Evolutionary conservation across 2,888 invertebrate genomes (phyloP).

Genomic region (Oeneis ivallda): DNA sequence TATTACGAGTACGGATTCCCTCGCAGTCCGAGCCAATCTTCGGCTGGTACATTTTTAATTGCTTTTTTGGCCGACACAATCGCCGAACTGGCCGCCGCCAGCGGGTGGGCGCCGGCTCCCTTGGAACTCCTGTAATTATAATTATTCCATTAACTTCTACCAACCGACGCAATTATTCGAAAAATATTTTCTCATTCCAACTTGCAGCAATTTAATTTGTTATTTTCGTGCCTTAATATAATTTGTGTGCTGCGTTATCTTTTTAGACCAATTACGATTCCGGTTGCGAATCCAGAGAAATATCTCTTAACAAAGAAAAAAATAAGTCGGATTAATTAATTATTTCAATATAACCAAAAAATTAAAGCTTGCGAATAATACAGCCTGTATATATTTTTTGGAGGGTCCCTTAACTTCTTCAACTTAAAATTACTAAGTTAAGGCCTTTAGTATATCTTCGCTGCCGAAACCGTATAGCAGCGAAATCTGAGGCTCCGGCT

Average conservation of each 20-base stretch:
- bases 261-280: slow-evolving; percentile 34
- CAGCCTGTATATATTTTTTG: neutral
- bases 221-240: slow-evolving; percentile 39
- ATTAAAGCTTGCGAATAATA: neutral
- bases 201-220: slow-evolving; percentile 49
- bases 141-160: slow-evolving; percentile 79
- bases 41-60: slow-evolving; percentile 72
- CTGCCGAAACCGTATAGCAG: too few species aligned
- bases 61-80: slow-evolving; percentile 76
- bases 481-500: too few species aligned
- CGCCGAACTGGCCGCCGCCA: slow-evolving; percentile 59
- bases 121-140: slow-evolving; percentile 73
- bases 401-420: neutral
- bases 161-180: slow-evolving; percentile 69
- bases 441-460: too few species aligned
- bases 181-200: slow-evolving; percentile 62
- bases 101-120: slow-evolving; percentile 77
- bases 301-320: neutral
- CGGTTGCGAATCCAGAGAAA: slow-evolving; percentile 10
- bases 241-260: slow-evolving; percentile 35
- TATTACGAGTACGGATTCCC: slow-evolving; percentile 50
- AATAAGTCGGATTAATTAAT: neutral
- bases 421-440: neutral
- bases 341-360: neutral
- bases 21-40: slow-evolving; percentile 57